These are phyloP conservation scores for Uropsilus gracilis DNA, from an alignment of 2,113 vertebrate species.

Conservation along the genomic window DNA sequence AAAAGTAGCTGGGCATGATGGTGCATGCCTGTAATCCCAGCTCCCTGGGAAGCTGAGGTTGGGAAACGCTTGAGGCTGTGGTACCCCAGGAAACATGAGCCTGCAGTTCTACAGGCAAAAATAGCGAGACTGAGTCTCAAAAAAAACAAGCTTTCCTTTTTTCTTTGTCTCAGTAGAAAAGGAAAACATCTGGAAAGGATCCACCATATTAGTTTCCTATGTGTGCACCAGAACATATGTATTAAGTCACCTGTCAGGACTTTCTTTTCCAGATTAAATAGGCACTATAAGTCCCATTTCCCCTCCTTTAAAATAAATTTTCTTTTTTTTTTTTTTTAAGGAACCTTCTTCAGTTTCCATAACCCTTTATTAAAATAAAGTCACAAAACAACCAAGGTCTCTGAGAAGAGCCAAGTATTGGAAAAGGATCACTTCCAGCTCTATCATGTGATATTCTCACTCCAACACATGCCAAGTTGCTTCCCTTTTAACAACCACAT, in stretches of 20 bases:
- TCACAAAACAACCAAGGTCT: conserved; percentile 49
- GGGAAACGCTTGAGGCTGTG: no score
- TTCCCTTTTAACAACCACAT: conserved; percentile 57
- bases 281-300: conserved; percentile 63
- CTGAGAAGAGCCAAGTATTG: conserved; percentile 60
- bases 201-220: conserved; percentile 68
- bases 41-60: no score
- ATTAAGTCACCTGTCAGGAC: conserved; percentile 75
- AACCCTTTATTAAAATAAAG: conserved; percentile 73
- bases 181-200: conserved; percentile 78
- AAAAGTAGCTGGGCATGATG: no score
- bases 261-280: conserved; percentile 75
- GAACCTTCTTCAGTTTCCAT: conserved; percentile 63
- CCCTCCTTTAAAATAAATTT: conserved; percentile 67
- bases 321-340: conserved; percentile 43
- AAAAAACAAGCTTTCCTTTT: conserved; percentile 15
- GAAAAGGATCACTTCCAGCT: conserved; percentile 53
- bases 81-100: no score
- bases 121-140: no score
- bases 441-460: conserved; percentile 27
- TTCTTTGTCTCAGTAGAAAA: conserved; percentile 70
- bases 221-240: conserved; percentile 64
- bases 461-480: not conserved
- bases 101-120: no score
- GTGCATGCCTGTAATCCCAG: no score